Base-by-base conservation (phyloP, 2,113 vertebrate genomes). In the Thalassarche chlororhynchos region DNA sequence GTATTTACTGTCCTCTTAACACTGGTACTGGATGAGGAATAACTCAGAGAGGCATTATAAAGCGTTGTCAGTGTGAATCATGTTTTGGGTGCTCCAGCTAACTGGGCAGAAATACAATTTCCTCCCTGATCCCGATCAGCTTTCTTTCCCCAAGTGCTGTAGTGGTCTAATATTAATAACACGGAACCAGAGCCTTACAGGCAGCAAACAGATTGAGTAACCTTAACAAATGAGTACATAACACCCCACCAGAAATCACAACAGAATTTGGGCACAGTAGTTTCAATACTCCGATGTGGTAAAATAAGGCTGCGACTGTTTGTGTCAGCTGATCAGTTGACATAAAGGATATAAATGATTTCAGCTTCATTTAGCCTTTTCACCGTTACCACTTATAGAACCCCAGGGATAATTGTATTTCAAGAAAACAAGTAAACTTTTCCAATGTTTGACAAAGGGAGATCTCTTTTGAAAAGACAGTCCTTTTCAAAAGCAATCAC, bases 311-410 rank as follows among this genome's bases (percentile, higher is more conserved):
- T 84, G 51, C 1, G 34, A 78, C 44, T 92, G 70, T 96, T 90
- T 36, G 38, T 83, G 60, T 74, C 61, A 97, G 62, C 49, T 90
- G 78, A 93, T 91, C 61, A 60, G 1, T 12, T 88, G 52, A 90
- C 54, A 88, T 21, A 92, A 79, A 83, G 91, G 8, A 42, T 68
- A 71, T 46, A 66, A 36, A 79, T 90, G 19, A 93, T 96, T 91
- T 97, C 51, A 75, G 81, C 49, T 79, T 96, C 28, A 51, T 92
- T 97, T 96, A 90, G 55, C 29, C 66, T 89, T 93, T 91, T 91
- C 49, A 83, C 24, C 17, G 1, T 76, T 89, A 76, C 40, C n/a
- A 76, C 61, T 91, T 90, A 49, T 68, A 76, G 71, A 82, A 74
- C 42, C 28, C 52, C 38, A 55, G 49, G 80, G 51, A 70, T 87